These are phyloP conservation scores for Anastatus disparis DNA, from an alignment of 1,140 invertebrate genomes.

Conservation along the genomic window DNA sequence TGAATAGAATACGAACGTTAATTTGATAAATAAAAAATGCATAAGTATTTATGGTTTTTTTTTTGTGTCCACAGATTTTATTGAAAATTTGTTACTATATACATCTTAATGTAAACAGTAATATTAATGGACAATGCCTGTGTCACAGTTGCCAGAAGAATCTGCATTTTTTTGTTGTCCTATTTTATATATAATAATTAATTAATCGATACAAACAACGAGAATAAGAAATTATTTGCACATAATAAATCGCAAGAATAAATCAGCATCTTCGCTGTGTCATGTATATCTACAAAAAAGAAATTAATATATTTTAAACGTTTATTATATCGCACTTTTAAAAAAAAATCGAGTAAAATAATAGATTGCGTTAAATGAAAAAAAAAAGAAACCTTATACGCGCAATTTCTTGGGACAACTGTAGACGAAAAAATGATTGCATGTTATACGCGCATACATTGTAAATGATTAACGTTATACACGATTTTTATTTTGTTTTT, in stretches of 20 bases:
- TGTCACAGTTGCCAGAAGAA: slow-evolving; percentile 52
- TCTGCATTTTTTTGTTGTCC: slow-evolving; percentile 17
- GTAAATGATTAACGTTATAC: slow-evolving; percentile 42
- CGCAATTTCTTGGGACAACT: slow-evolving; percentile 51
- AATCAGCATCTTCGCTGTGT: slow-evolving; percentile 5
- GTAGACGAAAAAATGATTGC: slow-evolving; percentile 49
- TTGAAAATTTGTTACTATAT: slow-evolving; percentile 53
- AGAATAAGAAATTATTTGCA: slow-evolving; percentile 19
- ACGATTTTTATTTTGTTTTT: no score
- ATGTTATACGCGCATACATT: slow-evolving; percentile 49
- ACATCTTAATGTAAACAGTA: slow-evolving; percentile 58
- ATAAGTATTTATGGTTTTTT: background rate
- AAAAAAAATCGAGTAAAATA: background rate
- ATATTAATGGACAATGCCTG: slow-evolving; percentile 56
- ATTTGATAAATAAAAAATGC: slow-evolving; percentile 16
- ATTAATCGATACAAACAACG: background rate
- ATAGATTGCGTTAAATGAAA: background rate
- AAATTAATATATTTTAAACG: background rate
- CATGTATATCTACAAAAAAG: slow-evolving; percentile 4
- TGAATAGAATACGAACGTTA: no score
- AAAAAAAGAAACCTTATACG: slow-evolving; percentile 41
- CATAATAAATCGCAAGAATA: background rate
- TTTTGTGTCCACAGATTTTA: slow-evolving; percentile 46
- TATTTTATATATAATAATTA: slow-evolving; percentile 4
- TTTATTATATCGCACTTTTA: background rate